These are phyloP conservation scores for Fabriciana adippe DNA, from an alignment of 2,888 invertebrate genomes.

Conservation along the genomic window DNA sequence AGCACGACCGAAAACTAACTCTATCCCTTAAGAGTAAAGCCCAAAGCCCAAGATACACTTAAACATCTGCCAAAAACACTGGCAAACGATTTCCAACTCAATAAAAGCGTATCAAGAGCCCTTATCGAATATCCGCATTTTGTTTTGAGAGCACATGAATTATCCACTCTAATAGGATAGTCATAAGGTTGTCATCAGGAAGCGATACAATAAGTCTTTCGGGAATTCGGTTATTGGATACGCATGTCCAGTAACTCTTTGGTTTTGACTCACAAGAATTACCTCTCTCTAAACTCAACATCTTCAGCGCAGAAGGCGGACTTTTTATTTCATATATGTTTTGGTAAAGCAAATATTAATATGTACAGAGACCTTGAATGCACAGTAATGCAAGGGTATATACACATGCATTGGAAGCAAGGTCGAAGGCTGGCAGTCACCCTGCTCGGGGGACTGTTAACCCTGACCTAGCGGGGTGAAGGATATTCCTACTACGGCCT, in stretches of 20 bases:
- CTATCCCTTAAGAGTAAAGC: slow-evolving; percentile 54
- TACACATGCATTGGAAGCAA: slow-evolving; percentile 56
- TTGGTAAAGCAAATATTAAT: background rate
- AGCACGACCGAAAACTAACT: slow-evolving; percentile 62
- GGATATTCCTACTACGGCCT: slow-evolving; percentile 78
- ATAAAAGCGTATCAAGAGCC: slow-evolving; percentile 62
- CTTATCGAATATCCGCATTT: slow-evolving; percentile 56
- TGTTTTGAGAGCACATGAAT: slow-evolving; percentile 62
- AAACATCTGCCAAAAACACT: slow-evolving; percentile 40
- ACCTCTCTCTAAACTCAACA: background rate
- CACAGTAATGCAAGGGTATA: slow-evolving; percentile 34
- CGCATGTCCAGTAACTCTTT: slow-evolving; percentile 68
- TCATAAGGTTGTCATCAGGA: slow-evolving; percentile 58
- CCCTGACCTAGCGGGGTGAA: slow-evolving; percentile 81
- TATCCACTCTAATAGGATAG: slow-evolving; percentile 67
- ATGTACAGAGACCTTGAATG: slow-evolving; percentile 21
- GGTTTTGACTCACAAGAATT: slow-evolving; percentile 41
- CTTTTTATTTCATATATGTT: background rate
- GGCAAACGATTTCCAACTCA: slow-evolving; percentile 68
- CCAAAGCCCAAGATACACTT: slow-evolving; percentile 51
- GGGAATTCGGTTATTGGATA: slow-evolving; percentile 61
- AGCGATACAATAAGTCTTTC: slow-evolving; percentile 56
- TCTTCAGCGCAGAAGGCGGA: background rate
- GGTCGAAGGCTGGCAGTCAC: slow-evolving; percentile 77
- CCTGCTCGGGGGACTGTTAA: slow-evolving; percentile 77